Conservation (phyloP, 2,797 vertebrate species). For the Enteromius anoplus region DNA sequence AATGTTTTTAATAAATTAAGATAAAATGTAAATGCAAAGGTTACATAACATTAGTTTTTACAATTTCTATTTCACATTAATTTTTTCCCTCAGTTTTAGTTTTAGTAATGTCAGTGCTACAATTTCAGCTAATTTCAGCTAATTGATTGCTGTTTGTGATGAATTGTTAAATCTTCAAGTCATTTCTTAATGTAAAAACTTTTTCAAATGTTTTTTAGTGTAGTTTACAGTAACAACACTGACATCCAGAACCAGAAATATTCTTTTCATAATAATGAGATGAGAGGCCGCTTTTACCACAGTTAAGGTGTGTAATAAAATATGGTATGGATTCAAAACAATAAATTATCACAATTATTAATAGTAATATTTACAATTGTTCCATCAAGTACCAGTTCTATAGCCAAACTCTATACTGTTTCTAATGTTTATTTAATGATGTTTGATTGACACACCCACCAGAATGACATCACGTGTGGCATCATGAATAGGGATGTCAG, state of each 20-base stretch:
- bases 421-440: background rate
- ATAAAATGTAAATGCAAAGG: background rate
- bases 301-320: background rate
- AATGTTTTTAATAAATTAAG: background rate
- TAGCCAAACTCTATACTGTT: background rate
- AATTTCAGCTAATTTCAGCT: background rate
- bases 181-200: background rate
- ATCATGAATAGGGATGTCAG: slow-evolving; percentile 97
- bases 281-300: background rate
- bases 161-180: background rate
- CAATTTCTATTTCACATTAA: background rate
- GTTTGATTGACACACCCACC: slow-evolving; percentile 68
- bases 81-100: background rate
- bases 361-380: background rate
- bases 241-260: background rate
- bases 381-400: background rate
- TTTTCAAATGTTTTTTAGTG: background rate
- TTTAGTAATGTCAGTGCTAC: background rate
- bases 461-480: slow-evolving; percentile 95
- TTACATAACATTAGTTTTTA: background rate
- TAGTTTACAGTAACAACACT: background rate
- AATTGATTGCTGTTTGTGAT: background rate
- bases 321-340: background rate
- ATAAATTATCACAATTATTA: background rate
- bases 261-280: background rate